Percentiles rank a stretch among this genome's conserved stretches.
Evolutionary conservation across 2,797 vertebrate genomes (phyloP).

Genomic region (Pelobates cultripes): DNA sequence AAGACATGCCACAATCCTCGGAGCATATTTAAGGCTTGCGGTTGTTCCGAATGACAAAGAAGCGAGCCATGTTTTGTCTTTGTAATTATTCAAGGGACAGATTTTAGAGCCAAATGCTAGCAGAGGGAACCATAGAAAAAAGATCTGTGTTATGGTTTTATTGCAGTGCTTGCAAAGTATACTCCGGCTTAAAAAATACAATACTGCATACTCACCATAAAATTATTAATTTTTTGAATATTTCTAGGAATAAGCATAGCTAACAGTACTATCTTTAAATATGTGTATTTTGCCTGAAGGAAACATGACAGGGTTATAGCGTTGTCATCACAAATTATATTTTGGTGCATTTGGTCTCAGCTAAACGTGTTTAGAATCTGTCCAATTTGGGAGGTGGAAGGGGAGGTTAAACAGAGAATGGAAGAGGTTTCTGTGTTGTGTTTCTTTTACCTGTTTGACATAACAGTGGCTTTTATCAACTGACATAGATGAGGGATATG

Average conservation of each 20-base stretch:
- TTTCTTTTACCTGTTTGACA: too few species aligned
- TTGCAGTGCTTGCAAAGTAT: constrained; percentile 47
- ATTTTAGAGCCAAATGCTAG: constrained; percentile 39
- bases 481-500: too few species aligned
- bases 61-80: constrained; percentile 38
- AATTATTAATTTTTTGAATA: constrained; percentile 45
- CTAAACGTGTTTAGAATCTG: constrained; percentile 25
- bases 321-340: background rate
- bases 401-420: too few species aligned
- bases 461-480: too few species aligned
- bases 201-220: background rate
- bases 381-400: background rate
- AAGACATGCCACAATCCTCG: constrained; percentile 39
- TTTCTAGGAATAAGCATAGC: constrained; percentile 32
- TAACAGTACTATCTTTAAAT: background rate
- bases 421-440: background rate
- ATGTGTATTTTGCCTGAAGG: background rate
- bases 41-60: constrained; percentile 43
- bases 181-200: too few species aligned
- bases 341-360: background rate
- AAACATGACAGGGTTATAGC: background rate
- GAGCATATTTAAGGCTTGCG: constrained; percentile 51
- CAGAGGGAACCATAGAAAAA: constrained; percentile 33
- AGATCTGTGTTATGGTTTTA: constrained; percentile 19
- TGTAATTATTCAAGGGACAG: constrained; percentile 46